A percentile compares a stretch with the other conserved stretches of the same genome.
Evolutionary conservation across 2,113 vertebrate genomes (phyloP).

Genomic region (human (Homo sapiens)): GRCh38 chr22:19349501-19350000

Average conservation of each 20-base stretch:
- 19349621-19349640: background rate
- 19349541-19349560: background rate
- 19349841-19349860: background rate
- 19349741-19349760: background rate
- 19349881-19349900: background rate
- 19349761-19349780: background rate
- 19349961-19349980: background rate
- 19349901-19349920: background rate
- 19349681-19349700: background rate
- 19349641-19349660: background rate
- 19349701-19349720: background rate
- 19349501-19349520: background rate
- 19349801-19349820: background rate
- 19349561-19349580: background rate
- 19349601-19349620: background rate
- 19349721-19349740: background rate
- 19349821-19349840: background rate
- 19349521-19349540: slow-evolving; percentile 13
- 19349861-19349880: background rate
- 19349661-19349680: background rate
- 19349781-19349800: background rate
- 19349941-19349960: background rate
- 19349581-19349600: slow-evolving; percentile 5
- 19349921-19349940: background rate
- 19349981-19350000: background rate